Base-by-base conservation (phyloP, 2,113 vertebrate genomes). In the Polypterus senegalus region DNA sequence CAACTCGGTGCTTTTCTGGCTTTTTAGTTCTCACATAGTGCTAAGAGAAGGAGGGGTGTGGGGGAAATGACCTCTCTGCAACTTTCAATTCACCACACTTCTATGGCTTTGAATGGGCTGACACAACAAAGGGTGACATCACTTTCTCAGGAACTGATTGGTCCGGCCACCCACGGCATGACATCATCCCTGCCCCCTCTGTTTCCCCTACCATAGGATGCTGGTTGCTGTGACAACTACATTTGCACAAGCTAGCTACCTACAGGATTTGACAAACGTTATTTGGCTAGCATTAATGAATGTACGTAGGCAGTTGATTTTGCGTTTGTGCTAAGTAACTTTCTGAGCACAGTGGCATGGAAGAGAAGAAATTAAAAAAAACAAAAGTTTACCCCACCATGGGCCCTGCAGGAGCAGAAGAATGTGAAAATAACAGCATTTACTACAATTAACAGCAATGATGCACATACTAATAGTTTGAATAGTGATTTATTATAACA, bases 61-160 rank as follows among this genome's bases (percentile, higher is more conserved):
- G 27, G 27, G 27, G 71, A 77, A 78, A 73, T 85, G 83, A 87
- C 83, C 86, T 78, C 77, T 77, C 72, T 70, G 71, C 82, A 81
- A 81, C 83, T 88, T 76, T 80, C 81, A 78, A 88, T 85, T 91
- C 87, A 89, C 77, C 80, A 79, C 77, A 75, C 84, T 84, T 91
- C 83, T 88, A 85, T 88, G 86, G 86, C 75, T 67, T 76, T 90
- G 84, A 90, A 90, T 88, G 88, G 88, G 82, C 66, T 78, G 60
- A 76, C 83, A 78, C 81, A 83, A 86, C 83, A 79, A 78, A 83
- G 75, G 75, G 77, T 96, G 89, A 95, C 90, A 88, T 96, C 87
- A 95, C 82, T 84, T 73, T 76, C 73, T 73, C 76, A 60, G 70
- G 60, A 67, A 74, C 82, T 61, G 79, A 91, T 91, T 94, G 90